A percentile compares a stretch with the other conserved stretches of the same genome.
Conservation (phyloP, 2,888 invertebrate species). For the Vanessa cardui region DNA sequence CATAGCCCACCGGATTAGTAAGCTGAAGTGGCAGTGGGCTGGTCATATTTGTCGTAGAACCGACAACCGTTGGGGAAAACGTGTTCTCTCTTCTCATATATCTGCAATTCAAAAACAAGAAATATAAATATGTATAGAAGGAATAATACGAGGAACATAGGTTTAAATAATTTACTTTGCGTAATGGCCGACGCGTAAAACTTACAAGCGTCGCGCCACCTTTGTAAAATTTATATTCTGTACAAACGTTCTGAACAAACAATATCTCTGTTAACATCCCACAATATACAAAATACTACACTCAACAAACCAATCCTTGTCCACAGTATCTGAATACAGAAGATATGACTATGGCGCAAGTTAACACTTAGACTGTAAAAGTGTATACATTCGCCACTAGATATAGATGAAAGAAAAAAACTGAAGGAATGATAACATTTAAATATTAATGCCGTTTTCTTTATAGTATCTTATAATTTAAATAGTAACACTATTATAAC, state of each 20-base stretch:
- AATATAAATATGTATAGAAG: neutral
- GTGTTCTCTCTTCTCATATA: too few species aligned
- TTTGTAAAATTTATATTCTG: constrained; percentile 27
- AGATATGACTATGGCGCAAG: constrained; percentile 18
- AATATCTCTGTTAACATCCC: constrained; percentile 12
- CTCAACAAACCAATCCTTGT: constrained; percentile 12
- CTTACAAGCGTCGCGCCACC: constrained; percentile 29
- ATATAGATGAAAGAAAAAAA: neutral
- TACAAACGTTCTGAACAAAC: constrained; percentile 15
- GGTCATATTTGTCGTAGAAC: too few species aligned
- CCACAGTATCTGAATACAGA: constrained; percentile 22
- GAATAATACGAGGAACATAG: neutral
- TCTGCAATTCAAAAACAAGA: too few species aligned
- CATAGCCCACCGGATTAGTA: too few species aligned
- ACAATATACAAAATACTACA: constrained; percentile 22
- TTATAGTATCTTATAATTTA: too few species aligned
- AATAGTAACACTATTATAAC: too few species aligned
- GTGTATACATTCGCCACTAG: too few species aligned
- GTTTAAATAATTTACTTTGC: constrained; percentile 28
- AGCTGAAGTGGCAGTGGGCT: too few species aligned
- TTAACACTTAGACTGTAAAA: neutral
- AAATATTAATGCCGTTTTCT: too few species aligned
- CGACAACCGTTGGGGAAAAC: too few species aligned
- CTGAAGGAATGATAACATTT: too few species aligned
- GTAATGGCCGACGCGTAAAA: constrained; percentile 33